phyloP scores from a whole-genome alignment of 2,797 vertebrate genomes.

The Rhynchotus rufescens region DNA sequence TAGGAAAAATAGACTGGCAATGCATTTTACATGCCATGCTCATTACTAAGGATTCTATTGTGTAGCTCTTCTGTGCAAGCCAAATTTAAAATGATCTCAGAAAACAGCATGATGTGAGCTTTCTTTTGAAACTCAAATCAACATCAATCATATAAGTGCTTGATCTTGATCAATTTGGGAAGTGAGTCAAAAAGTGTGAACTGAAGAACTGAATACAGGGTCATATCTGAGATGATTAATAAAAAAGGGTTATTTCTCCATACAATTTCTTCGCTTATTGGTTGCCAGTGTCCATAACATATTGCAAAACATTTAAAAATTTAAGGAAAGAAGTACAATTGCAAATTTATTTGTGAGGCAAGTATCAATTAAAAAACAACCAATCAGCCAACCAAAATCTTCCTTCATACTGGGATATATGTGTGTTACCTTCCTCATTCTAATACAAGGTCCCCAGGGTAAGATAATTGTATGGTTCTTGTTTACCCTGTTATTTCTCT shows the following conservation, averaged over 20 bases:
- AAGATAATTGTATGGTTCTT: background rate
- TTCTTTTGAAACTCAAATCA: background rate
- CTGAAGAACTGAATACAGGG: background rate
- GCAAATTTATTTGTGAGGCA: background rate
- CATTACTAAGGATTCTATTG: background rate
- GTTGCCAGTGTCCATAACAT: background rate
- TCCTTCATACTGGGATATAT: background rate
- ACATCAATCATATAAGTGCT: background rate
- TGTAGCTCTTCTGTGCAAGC: background rate
- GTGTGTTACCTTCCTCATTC: background rate
- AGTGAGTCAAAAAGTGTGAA: background rate
- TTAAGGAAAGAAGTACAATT: background rate
- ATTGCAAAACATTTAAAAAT: background rate
- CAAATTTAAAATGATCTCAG: background rate
- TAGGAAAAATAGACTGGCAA: background rate
- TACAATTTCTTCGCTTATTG: background rate
- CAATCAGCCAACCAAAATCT: background rate
- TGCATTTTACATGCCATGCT: background rate
- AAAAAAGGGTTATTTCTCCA: background rate
- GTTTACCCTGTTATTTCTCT: background rate
- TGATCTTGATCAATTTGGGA: background rate
- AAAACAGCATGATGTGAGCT: background rate
- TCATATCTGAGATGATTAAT: background rate
- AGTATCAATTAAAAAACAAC: background rate
- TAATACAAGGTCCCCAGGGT: background rate